Conservation (phyloP, 2,113 vertebrate species). For the Eulacestoma nigropectus region DNA sequence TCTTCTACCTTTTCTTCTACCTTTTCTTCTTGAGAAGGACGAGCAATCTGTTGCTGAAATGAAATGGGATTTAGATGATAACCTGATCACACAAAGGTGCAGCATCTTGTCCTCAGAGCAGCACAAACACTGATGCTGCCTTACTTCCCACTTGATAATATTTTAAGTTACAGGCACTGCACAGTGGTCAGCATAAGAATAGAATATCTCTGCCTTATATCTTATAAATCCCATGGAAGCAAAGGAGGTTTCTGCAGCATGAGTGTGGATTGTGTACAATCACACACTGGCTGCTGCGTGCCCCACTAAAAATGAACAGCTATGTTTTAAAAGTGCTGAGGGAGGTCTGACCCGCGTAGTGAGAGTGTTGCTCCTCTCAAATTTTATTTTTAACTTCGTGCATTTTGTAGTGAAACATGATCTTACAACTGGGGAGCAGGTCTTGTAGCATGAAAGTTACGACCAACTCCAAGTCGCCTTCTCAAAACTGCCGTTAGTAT, state of each 20-base stretch:
- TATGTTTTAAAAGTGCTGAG: not conserved
- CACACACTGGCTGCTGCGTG: not conserved
- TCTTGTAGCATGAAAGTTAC: not conserved
- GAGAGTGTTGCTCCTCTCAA: not conserved
- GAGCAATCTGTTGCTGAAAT: constrained; percentile 88
- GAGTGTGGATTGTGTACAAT: not conserved
- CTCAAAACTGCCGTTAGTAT: not conserved
- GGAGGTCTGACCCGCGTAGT: not conserved
- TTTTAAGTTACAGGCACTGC: not conserved
- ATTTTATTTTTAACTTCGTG: not conserved
- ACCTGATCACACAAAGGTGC: not conserved
- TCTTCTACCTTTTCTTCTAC: constrained; percentile 94
- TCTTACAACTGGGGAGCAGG: not conserved
- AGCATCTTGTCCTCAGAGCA: not conserved
- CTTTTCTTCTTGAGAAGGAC: constrained; percentile 97
- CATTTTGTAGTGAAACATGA: not conserved
- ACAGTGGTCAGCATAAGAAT: not conserved
- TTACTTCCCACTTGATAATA: not conserved
- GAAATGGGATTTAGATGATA: constrained; percentile 7
- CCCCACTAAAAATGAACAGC: not conserved
- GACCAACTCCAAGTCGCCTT: not conserved
- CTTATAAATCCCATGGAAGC: not conserved
- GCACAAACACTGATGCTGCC: not conserved
- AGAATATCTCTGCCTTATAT: not conserved
- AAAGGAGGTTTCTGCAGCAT: not conserved